phyloP scores from a whole-genome alignment of 2,113 vertebrate genomes.

The Neogobius melanostomus region DNA sequence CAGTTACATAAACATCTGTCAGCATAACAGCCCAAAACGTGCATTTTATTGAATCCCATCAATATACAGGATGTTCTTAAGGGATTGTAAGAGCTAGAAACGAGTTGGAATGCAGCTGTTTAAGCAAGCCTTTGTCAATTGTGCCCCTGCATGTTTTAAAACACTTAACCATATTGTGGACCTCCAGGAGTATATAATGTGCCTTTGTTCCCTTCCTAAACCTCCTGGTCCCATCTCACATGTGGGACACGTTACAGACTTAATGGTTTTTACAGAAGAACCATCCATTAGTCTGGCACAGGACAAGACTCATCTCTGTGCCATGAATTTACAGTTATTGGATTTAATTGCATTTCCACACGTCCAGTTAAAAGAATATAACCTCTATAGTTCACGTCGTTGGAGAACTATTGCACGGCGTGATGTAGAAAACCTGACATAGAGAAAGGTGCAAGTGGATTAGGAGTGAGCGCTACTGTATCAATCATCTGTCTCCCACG shows the following conservation, averaged over 20 bases:
- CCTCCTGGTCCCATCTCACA: not conserved
- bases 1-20: too few species aligned
- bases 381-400: not conserved
- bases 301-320: not conserved
- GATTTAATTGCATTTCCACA: not conserved
- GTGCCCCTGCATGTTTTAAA: not conserved
- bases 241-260: not conserved
- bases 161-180: not conserved
- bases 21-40: too few species aligned
- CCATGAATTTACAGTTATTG: not conserved
- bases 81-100: too few species aligned
- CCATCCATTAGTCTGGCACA: not conserved
- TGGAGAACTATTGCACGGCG: not conserved
- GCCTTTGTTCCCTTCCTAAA: constrained; percentile 1
- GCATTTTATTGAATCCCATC: too few species aligned
- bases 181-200: not conserved
- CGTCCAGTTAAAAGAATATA: not conserved
- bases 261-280: constrained; percentile 10
- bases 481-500: not conserved
- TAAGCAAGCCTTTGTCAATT: not conserved
- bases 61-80: too few species aligned
- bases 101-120: too few species aligned
- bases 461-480: not conserved
- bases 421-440: not conserved
- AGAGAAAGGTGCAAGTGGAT: not conserved